phyloP scores from a whole-genome alignment of 2,113 vertebrate genomes.

The Limnothrissa miodon region DNA sequence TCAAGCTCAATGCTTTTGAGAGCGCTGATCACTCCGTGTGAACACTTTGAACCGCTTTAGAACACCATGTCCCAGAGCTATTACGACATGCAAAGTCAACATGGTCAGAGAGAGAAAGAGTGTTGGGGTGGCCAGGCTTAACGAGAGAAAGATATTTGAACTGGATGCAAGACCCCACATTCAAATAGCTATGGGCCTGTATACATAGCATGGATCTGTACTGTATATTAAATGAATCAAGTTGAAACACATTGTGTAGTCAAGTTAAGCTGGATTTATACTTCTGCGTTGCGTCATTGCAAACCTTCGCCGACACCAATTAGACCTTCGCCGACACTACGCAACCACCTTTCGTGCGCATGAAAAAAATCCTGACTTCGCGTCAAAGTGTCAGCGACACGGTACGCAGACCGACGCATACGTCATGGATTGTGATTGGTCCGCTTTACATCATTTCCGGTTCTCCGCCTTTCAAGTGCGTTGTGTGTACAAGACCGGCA shows the following conservation, averaged over 20 bases:
- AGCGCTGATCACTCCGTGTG: conserved; percentile 4
- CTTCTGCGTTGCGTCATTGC: background rate
- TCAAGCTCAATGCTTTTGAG: conserved; percentile 20
- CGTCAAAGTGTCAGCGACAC: too few species aligned
- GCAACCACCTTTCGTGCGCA: too few species aligned
- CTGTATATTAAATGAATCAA: background rate
- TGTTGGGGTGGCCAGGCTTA: background rate
- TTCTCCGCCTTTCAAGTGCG: too few species aligned
- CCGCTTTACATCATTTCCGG: too few species aligned
- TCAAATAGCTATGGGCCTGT: background rate
- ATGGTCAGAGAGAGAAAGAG: background rate
- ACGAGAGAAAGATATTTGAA: background rate
- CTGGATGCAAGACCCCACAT: background rate
- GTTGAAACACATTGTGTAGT: too few species aligned
- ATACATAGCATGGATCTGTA: background rate
- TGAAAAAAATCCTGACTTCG: too few species aligned
- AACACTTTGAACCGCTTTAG: conserved; percentile 2
- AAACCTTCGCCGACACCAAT: too few species aligned
- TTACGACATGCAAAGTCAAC: conserved; percentile 1
- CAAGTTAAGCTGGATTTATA: too few species aligned
- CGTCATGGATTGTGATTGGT: too few species aligned
- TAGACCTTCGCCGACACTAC: too few species aligned
- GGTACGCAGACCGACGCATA: too few species aligned
- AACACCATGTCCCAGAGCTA: conserved; percentile 1
- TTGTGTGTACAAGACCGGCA: too few species aligned